These are phyloP conservation scores for Agapornis roseicollis DNA, from an alignment of 2,113 vertebrate genomes.

Conservation along the genomic window DNA sequence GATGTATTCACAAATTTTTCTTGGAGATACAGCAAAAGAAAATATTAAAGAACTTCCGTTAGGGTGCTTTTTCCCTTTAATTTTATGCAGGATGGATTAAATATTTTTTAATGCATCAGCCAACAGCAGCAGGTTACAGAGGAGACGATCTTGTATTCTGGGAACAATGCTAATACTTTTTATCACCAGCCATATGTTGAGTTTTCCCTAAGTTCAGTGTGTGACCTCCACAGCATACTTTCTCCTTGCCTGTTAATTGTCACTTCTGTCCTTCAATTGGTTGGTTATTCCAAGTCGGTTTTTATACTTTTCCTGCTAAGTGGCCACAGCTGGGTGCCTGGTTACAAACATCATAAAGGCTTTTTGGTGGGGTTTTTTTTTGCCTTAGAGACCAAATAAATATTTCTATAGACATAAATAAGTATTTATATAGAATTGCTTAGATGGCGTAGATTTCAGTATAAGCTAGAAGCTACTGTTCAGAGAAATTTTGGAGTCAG, in stretches of 20 bases:
- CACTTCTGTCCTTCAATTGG: neutral
- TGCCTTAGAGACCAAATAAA: neutral
- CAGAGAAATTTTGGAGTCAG: neutral
- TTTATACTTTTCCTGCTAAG: neutral
- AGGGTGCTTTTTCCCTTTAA: neutral
- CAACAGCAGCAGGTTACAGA: neutral
- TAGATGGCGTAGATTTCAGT: neutral
- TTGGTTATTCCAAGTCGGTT: neutral
- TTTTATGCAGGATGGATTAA: neutral
- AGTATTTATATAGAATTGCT: neutral
- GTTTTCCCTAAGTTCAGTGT: neutral
- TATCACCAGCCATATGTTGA: neutral
- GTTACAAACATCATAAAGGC: neutral
- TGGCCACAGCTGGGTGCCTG: neutral
- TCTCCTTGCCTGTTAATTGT: neutral
- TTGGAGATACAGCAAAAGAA: conserved; percentile 14
- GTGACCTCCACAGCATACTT: neutral
- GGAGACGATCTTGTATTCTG: neutral
- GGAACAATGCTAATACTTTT: neutral
- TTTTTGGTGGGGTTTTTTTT: neutral
- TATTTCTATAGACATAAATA: neutral
- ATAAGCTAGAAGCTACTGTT: neutral
- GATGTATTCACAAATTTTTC: neutral
- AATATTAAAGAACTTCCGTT: neutral
- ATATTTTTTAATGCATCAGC: neutral